Base-by-base conservation (phyloP, 2,113 vertebrate species). In the Hippocampus comes region DNA sequence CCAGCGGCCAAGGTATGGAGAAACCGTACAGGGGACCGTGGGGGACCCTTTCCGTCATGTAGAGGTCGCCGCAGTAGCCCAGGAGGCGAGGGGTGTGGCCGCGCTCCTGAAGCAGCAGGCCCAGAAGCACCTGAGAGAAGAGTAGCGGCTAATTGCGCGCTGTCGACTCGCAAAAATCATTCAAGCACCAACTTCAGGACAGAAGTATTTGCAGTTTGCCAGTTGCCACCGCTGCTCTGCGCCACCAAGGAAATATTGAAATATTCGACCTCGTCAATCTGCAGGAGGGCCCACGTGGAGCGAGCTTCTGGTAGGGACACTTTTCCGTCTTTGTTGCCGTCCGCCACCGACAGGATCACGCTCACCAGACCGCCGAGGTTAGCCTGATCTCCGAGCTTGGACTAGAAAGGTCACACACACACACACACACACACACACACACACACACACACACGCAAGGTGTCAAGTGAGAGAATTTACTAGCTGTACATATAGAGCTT, bases 41-140 rank as follows among this genome's bases (percentile, higher is more conserved):
- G 79, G 95, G 93, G 48, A 98, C 94, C 76, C 93, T 94, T 90
- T 99, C 97, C 0, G 93, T 95, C 87, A 99, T 94, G 66, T 98
- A 99, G 70, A 99, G 91, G 88, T 99, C 95, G 21, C 97, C 97
- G 63, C 97, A 99, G 90, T 95, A 99, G 0, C 97, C 97, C 75
- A 99, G 89, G 65, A 99, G 59, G 71, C 94, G 96, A 38, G 97
- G 96, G n/a, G 96, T 98, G 74, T 99, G 97, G 80, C 98, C 97
- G 67, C 96, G 95, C 76, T 97, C 95, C 88, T 98, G 96, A 60
- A 99, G 92, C 74, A 97, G 94, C 43, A 98, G 91, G 82, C 96
- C 96, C 75, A 98, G 90, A 72, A 99, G 90, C 68, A 91, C 88
- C 90, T 91, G 0, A 27, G 57, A 30, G 20, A 43, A 67, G n/a